These are phyloP conservation scores for Platysternon megacephalum DNA, from an alignment of 2,113 vertebrate genomes.

Conservation along the genomic window DNA sequence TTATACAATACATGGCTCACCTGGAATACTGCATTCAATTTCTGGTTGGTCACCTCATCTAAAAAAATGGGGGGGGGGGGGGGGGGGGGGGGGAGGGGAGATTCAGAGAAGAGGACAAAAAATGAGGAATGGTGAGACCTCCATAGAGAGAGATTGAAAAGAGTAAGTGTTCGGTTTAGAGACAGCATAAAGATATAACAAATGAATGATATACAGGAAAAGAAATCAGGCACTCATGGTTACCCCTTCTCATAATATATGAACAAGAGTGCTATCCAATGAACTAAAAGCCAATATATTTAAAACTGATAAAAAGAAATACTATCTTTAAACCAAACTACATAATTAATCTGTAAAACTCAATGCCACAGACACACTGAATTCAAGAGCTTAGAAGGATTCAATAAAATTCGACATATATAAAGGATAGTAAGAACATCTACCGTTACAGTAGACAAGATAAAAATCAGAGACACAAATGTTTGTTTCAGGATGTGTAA, in stretches of 20 bases:
- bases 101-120: not conserved
- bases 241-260: not conserved
- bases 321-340: not conserved
- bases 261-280: not conserved
- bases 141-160: not conserved
- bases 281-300: not conserved
- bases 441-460: not conserved
- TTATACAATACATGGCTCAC: not conserved
- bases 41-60: not conserved
- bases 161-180: not conserved
- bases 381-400: not conserved
- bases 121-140: not conserved
- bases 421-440: not conserved
- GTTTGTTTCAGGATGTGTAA: not conserved
- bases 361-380: not conserved
- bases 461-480: not conserved
- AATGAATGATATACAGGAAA: not conserved
- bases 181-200: not conserved
- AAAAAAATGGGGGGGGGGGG: not conserved
- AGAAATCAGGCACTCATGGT: not conserved
- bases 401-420: not conserved
- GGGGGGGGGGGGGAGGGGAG: too few species aligned
- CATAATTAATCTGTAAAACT: not conserved
- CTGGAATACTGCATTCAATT: not conserved
- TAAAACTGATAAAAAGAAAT: not conserved